Evolutionary conservation across 1,140 invertebrate genomes (phyloP), one percentile per base, ranked within the genome.

Genomic region (Anastrepha obliqua): DNA sequence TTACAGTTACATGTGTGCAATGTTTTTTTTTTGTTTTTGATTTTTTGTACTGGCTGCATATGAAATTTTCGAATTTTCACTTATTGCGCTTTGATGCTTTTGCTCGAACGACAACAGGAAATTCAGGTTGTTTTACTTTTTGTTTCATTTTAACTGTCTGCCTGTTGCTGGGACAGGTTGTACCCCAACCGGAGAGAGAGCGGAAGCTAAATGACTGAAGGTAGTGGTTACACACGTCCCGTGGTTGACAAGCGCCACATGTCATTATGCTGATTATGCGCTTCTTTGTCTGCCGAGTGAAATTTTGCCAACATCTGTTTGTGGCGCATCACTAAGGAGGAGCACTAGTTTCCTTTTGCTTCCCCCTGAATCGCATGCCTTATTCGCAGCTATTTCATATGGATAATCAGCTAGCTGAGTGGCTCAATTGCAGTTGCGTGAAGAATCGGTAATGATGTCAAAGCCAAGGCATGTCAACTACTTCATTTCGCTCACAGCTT

Each of bases 41-140:
- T 67, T 67, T 67, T 67, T 20, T 20, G 29, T 11, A 5, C 64
- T 15, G 29, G 17, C 29, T 60, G 9, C 58, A 60, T 86, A 60
- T 60, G 85, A 64, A 86, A 60, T 87, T 67, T 70, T 87, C 85
- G 85, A 62, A 60, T 87, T 87, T 87, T 81, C 74, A 81, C 74
- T 81, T 81, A 81, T 81, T 81, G 74, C 74, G 74, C 74, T 81
- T 29, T 55, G 74, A 81, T 81, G 20, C 74, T 29, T 67, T 29
- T n/a, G 74, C 17, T 7, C n/a, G 17, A 0, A 42, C 11, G 74
- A 81, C 74, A 81, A 42, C 74, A 81, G 74, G 74, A 81, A 55
- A 47, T 55, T 20, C 42, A n/a, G 44, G 20, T 47, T 17, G 70
- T 74, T 15, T 42, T 74, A 13, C 11, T 47, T 5, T 6, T n/a